Evolutionary conservation across 2,797 vertebrate genomes (phyloP).

Genomic region (Apogon talboti): DNA sequence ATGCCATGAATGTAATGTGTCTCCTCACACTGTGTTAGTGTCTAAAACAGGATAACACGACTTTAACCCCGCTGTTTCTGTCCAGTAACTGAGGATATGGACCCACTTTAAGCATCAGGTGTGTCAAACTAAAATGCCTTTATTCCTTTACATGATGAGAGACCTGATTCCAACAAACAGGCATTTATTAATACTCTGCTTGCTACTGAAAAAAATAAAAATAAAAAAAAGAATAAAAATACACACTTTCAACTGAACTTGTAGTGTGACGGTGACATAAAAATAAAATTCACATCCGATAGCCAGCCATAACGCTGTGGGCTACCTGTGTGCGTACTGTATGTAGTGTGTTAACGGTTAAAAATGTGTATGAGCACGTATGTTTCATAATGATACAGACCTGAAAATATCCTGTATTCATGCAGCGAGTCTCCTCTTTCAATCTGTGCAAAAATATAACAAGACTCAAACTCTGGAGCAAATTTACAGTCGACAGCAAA

Average conservation of each 20-base stretch:
- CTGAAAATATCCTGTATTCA: constrained; percentile 70
- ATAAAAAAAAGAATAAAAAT: constrained; percentile 9
- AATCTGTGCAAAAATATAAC: constrained; percentile 89
- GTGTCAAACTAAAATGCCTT: constrained; percentile 69
- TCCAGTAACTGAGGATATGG: constrained; percentile 44
- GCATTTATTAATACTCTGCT: constrained; percentile 58
- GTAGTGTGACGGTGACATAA: constrained; percentile 59
- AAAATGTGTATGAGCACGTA: constrained; percentile 60
- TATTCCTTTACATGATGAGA: constrained; percentile 65
- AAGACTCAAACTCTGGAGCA: constrained; percentile 85
- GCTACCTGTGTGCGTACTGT: constrained; percentile 35
- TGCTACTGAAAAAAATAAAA: constrained; percentile 60
- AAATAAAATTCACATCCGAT: constrained; percentile 38
- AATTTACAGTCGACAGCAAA: constrained; percentile 85
- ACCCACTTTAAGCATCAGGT: constrained; percentile 57
- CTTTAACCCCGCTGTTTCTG: constrained; percentile 51
- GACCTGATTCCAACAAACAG: constrained; percentile 70
- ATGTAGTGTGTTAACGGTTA: constrained; percentile 56
- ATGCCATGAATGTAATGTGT: constrained; percentile 38
- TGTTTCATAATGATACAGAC: constrained; percentile 64
- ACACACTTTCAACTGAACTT: constrained; percentile 35
- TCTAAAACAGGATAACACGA: constrained; percentile 62
- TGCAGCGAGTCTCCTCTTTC: constrained; percentile 80
- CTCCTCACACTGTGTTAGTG: constrained; percentile 34
- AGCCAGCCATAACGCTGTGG: constrained; percentile 27